Percentiles rank a stretch among this genome's conserved stretches.
Evolutionary conservation across 2,888 invertebrate species (phyloP).

Genomic region (Atethmia centrago): DNA sequence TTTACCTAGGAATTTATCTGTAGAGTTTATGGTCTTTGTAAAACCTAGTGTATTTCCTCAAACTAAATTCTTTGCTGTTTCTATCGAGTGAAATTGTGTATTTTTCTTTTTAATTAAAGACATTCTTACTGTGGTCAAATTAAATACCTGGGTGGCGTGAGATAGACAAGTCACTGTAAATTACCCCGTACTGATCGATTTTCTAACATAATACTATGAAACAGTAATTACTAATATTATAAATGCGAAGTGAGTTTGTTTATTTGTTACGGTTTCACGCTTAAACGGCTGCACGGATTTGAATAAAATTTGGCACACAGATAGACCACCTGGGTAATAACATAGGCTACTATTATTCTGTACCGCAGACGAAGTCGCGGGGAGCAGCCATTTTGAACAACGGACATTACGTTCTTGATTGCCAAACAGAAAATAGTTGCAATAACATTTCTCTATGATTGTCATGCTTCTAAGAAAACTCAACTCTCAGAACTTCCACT

Average conservation of each 20-base stretch:
- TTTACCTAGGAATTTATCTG: slow-evolving; percentile 6
- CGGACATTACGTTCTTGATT: not conserved
- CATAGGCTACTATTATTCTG: too few species aligned
- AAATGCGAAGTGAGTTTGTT: too few species aligned
- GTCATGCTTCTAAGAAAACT: not conserved
- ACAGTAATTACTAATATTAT: not conserved
- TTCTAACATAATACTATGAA: not conserved
- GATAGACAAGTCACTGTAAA: not conserved
- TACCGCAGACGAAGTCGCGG: too few species aligned
- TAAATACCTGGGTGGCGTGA: not conserved
- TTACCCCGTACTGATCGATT: not conserved
- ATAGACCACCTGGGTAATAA: too few species aligned
- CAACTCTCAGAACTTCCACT: not conserved
- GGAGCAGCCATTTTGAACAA: not conserved
- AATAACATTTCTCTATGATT: not conserved
- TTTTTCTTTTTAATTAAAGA: not conserved
- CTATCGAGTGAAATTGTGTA: not conserved
- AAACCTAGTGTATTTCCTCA: slow-evolving; percentile 7
- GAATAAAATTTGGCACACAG: too few species aligned
- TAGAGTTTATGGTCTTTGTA: slow-evolving; percentile 1
- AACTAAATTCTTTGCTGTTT: not conserved
- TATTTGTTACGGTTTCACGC: too few species aligned
- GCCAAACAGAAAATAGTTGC: not conserved
- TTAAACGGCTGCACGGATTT: too few species aligned
- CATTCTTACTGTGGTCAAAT: not conserved